phyloP scores from a whole-genome alignment of 2,888 invertebrate species.

The Stenurella melanura region DNA sequence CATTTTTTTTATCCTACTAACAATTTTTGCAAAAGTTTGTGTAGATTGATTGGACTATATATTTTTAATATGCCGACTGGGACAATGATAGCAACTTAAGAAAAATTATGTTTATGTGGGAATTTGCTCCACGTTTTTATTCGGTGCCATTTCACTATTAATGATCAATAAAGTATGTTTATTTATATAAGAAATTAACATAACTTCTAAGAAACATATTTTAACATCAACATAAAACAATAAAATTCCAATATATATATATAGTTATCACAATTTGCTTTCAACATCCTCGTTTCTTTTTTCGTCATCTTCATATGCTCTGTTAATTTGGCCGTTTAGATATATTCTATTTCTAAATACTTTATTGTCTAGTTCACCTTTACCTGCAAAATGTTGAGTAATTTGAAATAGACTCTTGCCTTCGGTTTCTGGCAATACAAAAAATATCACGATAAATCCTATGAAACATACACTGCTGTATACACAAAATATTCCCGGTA shows the following conservation, averaged over 20 bases:
- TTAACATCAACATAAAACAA: neutral
- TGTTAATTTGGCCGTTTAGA: conserved; percentile 54
- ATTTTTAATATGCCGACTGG: no score
- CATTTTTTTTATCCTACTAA: no score
- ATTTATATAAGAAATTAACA: no score
- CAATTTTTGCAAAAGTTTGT: no score
- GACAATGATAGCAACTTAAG: no score
- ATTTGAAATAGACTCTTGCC: conserved; percentile 83
- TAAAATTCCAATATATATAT: neutral
- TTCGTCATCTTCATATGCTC: conserved; percentile 37
- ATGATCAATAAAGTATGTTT: no score
- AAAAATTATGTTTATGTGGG: no score
- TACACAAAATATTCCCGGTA: conserved; percentile 83
- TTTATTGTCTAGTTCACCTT: conserved; percentile 74
- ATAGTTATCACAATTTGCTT: conserved; percentile 43
- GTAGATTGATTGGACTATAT: no score
- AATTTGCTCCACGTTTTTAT: no score
- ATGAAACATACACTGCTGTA: conserved; percentile 79
- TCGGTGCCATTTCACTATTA: no score
- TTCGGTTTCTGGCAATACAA: conserved; percentile 87
- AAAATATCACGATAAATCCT: conserved; percentile 79
- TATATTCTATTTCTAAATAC: conserved; percentile 65
- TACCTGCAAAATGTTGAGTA: conserved; percentile 80
- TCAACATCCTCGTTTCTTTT: conserved; percentile 27
- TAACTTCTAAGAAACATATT: no score